phyloP scores from a whole-genome alignment of 1,140 invertebrate species.

The Drosophila melanogaster region Release_6_plus_ISO1_MT NC_004354.4:5212501-5213000 shows the following conservation, averaged over 20 bases:
- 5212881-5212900: too few species aligned
- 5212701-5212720: slow-evolving; percentile 22
- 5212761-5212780: not conserved
- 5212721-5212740: slow-evolving; percentile 12
- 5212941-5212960: not conserved
- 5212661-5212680: slow-evolving; percentile 31
- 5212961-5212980: not conserved
- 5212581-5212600: slow-evolving; percentile 18
- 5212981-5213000: slow-evolving; percentile 19
- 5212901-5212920: too few species aligned
- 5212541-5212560: slow-evolving; percentile 25
- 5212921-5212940: too few species aligned
- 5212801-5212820: not conserved
- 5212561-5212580: slow-evolving; percentile 19
- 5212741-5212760: slow-evolving; percentile 16
- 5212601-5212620: slow-evolving; percentile 35
- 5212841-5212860: not conserved
- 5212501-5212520: slow-evolving; percentile 62
- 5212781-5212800: not conserved
- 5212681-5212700: slow-evolving; percentile 25
- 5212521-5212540: slow-evolving; percentile 8
- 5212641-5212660: not conserved
- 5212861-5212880: too few species aligned
- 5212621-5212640: slow-evolving; percentile 11
- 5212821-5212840: not conserved